Evolutionary conservation across 2,888 invertebrate genomes (phyloP), one percentile per base, ranked within the genome.

Genomic region (Diaphora mendica): DNA sequence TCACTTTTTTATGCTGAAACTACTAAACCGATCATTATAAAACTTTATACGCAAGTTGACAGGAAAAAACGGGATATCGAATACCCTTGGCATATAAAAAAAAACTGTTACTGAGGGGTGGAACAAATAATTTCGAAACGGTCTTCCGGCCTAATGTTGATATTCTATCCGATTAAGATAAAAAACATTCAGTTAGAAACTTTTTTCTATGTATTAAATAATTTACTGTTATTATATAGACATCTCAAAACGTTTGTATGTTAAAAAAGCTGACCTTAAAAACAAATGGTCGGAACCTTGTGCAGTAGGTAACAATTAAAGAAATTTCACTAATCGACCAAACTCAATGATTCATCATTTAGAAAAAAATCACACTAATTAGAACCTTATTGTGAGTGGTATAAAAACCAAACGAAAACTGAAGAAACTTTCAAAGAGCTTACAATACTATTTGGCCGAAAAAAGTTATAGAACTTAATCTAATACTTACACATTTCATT

Each of bases 401-500:
- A 75, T 71, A 81, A 59, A 79, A 72, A 74, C 72, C 30, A 75
- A 72, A 75, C n/a, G 66, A 68, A 30, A 70, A 55, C 30, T 35
- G 26, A 64, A 72, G 51, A 55, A 51, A 65, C 35, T 64, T 68
- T 67, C 64, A 65, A 71, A 76, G 69, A 70, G 76, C 74, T 76
- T 67, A 68, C 74, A 75, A 30, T 69, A 51, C 23, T 72, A 72
- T 77, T 65, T 69, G 44, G 76, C 51, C n/a, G 3, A 75, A 75
- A 65, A 77, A 75, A 75, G 70, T 62, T 20, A 26, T 59, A 35
- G 42, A 80, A 70, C 74, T 75, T 77, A 81, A 64, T 77, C 79
- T 65, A 82, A 80, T 92, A 94, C 94, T 95, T 88, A 95, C 94
- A 94, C 92, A 94, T 94, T 86, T 93, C 93, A 89, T 92, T 90